A percentile compares a stretch with the other conserved stretches of the same genome.
Conservation (phyloP, 2,888 invertebrate species). For the Malthinus seriepunctatus region DNA sequence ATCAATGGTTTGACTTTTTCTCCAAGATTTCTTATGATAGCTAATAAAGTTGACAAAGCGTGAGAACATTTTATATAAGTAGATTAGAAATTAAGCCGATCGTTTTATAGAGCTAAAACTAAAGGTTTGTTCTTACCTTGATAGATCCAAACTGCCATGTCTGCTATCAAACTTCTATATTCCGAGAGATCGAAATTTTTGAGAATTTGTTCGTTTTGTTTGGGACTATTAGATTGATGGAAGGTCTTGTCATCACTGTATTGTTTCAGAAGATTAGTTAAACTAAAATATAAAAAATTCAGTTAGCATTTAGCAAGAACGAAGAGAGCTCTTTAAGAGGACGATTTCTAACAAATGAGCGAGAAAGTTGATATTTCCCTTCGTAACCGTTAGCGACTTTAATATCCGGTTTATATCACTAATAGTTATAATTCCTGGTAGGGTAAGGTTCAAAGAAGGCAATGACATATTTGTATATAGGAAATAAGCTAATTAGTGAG, state of each 20-base stretch:
- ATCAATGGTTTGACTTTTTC: constrained; percentile 65
- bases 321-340: too few relatives aligned
- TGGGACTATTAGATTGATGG: constrained; percentile 81
- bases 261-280: constrained; percentile 90
- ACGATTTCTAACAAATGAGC: too few relatives aligned
- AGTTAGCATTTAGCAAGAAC: too few relatives aligned
- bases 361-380: too few relatives aligned
- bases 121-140: constrained; percentile 63
- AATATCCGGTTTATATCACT: too few relatives aligned
- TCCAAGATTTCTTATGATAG: constrained; percentile 61
- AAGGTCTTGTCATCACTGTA: constrained; percentile 92
- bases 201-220: constrained; percentile 88
- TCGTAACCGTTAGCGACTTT: too few relatives aligned
- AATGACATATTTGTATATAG: too few relatives aligned
- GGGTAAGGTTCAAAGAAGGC: too few relatives aligned
- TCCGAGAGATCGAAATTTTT: constrained; percentile 93
- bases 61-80: not conserved
- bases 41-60: constrained; percentile 28
- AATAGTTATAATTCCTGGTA: too few relatives aligned
- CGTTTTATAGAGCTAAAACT: too few relatives aligned
- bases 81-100: not conserved
- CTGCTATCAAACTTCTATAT: constrained; percentile 81
- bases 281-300: constrained; percentile 41
- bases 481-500: too few relatives aligned
- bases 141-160: constrained; percentile 83